Evolutionary conservation across 2,797 vertebrate genomes (phyloP), one percentile per base, ranked within the genome.

Genomic region (Acipenser transmontanus): DNA sequence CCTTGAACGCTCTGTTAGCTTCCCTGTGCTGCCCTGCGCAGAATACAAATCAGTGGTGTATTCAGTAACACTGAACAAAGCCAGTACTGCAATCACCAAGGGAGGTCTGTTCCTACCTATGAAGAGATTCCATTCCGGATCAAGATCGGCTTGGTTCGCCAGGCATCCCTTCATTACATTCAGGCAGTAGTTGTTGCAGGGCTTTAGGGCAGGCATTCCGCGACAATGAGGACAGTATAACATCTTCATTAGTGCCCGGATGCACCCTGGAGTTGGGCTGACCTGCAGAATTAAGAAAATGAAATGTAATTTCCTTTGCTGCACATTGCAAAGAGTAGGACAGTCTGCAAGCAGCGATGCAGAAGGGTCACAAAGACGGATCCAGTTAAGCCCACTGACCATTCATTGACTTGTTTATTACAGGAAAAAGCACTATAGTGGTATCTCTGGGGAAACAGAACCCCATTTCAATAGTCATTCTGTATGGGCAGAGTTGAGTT

Each of bases 111-210:
- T 82, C 94, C 92, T 89, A 98, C 97, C 96, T 68, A 97, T 90
- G 74, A 97, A 99, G 50, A 93, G 93, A 79, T 95, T 97, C 96
- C 96, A 99, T 77, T 98, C 95, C 0, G 93, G 93, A 78, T 98
- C 93, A 74, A 98, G 88, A 80, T 97, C 92, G 0, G 94, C 94
- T 80, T 96, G 94, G 80, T 96, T 95, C 70, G 93, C 93, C 77
- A 98, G 86, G 72, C 97, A 99, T 78, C 95, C 94, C 84, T 97
- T 98, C 93, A 99, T 92, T 75, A 98, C 95, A 49, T 96, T 97
- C 78, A 98, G 91, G 80, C 97, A 99, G 84, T 95, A 97, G 88
- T 92, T 94, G 84, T 88, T 92, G 77, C 97, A 99, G 66, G 96
- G 85, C 77, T 93, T 95, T 70, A 93, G 86, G 1, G 83, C 67